Percentiles rank a stretch among this genome's conserved stretches.
Conservation (phyloP, 2,797 vertebrate species). For the Rhinatrema bivittatum region DNA sequence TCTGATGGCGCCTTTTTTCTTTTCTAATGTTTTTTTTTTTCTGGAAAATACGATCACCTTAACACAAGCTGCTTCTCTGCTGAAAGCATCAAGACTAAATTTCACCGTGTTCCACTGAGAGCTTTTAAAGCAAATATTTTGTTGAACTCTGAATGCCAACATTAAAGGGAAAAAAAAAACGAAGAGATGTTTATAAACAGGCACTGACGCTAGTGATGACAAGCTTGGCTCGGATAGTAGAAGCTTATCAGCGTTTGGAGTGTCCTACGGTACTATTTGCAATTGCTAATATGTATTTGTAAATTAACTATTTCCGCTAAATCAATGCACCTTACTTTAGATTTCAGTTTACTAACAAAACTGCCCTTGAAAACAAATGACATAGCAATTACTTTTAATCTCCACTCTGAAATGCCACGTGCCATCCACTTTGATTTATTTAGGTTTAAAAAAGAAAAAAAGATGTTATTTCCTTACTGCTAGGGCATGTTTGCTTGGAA, state of each 20-base stretch:
- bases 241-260: constrained; percentile 37
- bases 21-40: constrained; percentile 14
- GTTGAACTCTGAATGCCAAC: constrained; percentile 38
- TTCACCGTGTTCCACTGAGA: constrained; percentile 30
- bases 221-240: constrained; percentile 33
- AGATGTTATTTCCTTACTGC: constrained; percentile 25
- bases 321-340: constrained; percentile 61
- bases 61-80: constrained; percentile 17
- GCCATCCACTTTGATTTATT: constrained; percentile 20
- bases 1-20: too few relatives aligned
- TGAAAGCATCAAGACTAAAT: constrained; percentile 25
- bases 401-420: constrained; percentile 16
- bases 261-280: constrained; percentile 44
- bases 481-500: constrained; percentile 33
- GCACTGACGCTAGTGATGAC: constrained; percentile 40
- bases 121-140: constrained; percentile 49
- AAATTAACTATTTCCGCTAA: constrained; percentile 63
- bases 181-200: constrained; percentile 50
- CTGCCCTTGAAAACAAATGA: constrained; percentile 47
- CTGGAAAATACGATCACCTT: constrained; percentile 23
- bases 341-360: constrained; percentile 48
- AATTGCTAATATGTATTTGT: constrained; percentile 42
- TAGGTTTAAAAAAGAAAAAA: too few relatives aligned
- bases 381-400: constrained; percentile 35
- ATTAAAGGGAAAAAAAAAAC: constrained; percentile 24